Base-by-base conservation (phyloP, 2,113 vertebrate species). In the Larimichthys polyactis region DNA sequence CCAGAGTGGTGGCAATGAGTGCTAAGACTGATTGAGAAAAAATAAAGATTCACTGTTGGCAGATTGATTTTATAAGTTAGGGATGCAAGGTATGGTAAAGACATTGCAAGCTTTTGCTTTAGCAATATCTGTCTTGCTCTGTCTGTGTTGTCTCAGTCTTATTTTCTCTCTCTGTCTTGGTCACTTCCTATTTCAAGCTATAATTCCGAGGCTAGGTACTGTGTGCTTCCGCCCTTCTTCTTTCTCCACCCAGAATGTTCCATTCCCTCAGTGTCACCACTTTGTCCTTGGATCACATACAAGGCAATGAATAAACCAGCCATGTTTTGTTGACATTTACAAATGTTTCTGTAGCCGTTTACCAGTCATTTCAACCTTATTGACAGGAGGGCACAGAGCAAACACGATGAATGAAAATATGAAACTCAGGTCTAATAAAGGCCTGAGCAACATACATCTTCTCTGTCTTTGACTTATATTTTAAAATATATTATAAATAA, bases 271-370 rank as follows among this genome's bases (percentile, higher is more conserved):
- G 78, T 67, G 83, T 78, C 84, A 86, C 87, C 64, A 55, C 70
- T 76, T 59, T 80, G 82, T 79, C 71, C 83, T 81, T 75, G 81
- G 79, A 85, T 86, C 65, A 87, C 88, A 86, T 72, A 64, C 19
- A 36, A 65, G 70, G 64, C 75, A 79, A 69, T 75, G 60, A 86
- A 83, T 75, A 81, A 60, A 87, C 40, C 68, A 1, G 74, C 55
- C 69, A 55, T 78, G 87, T 89, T 91, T 84, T 83, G 78, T 78
- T 92, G 91, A 86, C 87, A 92, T 93, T 94, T 92, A 71, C 81
- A 85, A 86, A 92, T 83, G 81, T 79, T 89, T 88, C 71, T 80
- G 55, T 74, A 49, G 88, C 76, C 68, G 59, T 89, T 92, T 82
- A 78, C 78, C 63, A 68, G 80, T 71, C 78, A 75, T 87, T 90